Base-by-base conservation (phyloP, 2,113 vertebrate species). In the Hirundichthys speculiger region DNA sequence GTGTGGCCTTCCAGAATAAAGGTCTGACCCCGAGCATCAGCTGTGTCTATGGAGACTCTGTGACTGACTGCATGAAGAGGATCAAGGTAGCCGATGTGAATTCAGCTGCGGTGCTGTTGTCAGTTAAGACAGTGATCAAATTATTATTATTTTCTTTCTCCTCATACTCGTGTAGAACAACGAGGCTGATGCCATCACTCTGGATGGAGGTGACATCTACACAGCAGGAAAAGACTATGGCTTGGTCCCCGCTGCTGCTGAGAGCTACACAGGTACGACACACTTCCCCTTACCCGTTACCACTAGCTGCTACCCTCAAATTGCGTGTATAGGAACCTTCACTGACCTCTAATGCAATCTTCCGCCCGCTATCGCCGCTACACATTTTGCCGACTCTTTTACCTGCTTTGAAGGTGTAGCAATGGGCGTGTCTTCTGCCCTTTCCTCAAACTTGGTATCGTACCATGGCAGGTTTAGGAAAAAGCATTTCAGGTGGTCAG, bases 151-250 rank as follows among this genome's bases (percentile, higher is more conserved):
- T 38, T 48, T 54, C 7, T 25, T 2, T 10, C 9, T 19, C 11
- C n/a, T 11, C 18, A 45, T 45, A 45, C 47, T 48, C 61, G 24
- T 58, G 24, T 72, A 99, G 98, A 88, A 93, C 63, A 94, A 92
- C 0, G 89, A 95, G 38, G 90, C 90, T 0, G 94, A 98, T 18
- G 94, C 83, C 11, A 85, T 98, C 64, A 95, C 92, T 49, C 78
- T 99, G 73, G 91, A 92, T 43, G 95, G 95, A 19, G 93, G 94
- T 51, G 92, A 97, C 83, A 91, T 98, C 90, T 98, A 96, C 80
- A 92, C 49, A 0, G 96, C 98, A 11, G 98, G 97, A 46, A 97
- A 95, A 89, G 88, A 48, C 0, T 94, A 94, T 0, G 94, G 94
- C 45, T 84, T 99, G 55, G 89, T 96, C 19, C 98, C 96, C 3